Evolutionary conservation across 1,140 invertebrate species (phyloP).

Genomic region (Drosophila albomicans): DNA sequence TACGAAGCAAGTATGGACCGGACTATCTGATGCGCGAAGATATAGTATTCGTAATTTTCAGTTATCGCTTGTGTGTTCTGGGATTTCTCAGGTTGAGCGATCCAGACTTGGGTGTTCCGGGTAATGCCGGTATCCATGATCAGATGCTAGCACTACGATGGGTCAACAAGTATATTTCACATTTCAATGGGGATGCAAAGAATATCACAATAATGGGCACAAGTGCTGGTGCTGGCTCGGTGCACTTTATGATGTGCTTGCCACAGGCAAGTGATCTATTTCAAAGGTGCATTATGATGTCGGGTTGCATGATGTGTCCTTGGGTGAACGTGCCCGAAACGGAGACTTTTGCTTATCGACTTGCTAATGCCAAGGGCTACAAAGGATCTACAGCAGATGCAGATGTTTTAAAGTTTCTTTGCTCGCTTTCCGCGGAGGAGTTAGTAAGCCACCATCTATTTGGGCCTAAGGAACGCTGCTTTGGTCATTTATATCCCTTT

Average conservation of each 20-base stretch:
- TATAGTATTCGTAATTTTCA: conserved; percentile 88
- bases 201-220: conserved; percentile 82
- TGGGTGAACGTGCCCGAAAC: conserved; percentile 50
- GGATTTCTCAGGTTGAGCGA: conserved; percentile 87
- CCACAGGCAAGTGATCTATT: conserved; percentile 85
- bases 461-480: conserved; percentile 32
- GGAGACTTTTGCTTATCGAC: conserved; percentile 26
- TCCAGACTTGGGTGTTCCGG: conserved; percentile 76
- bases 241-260: conserved; percentile 72
- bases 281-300: conserved; percentile 87
- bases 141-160: conserved; percentile 85
- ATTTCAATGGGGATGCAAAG: conserved; percentile 69
- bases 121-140: conserved; percentile 86
- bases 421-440: conserved; percentile 87
- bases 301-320: conserved; percentile 86
- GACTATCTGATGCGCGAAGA: conserved; percentile 88
- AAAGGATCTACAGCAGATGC: conserved; percentile 62
- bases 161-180: conserved; percentile 74
- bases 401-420: conserved; percentile 82
- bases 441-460: conserved; percentile 68
- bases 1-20: conserved; percentile 85
- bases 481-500: conserved; percentile 61
- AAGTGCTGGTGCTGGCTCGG: conserved; percentile 78
- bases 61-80: conserved; percentile 89
- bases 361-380: conserved; percentile 63